These are phyloP conservation scores for Sturnira hondurensis DNA, from an alignment of 2,113 vertebrate species.

Conservation along the genomic window DNA sequence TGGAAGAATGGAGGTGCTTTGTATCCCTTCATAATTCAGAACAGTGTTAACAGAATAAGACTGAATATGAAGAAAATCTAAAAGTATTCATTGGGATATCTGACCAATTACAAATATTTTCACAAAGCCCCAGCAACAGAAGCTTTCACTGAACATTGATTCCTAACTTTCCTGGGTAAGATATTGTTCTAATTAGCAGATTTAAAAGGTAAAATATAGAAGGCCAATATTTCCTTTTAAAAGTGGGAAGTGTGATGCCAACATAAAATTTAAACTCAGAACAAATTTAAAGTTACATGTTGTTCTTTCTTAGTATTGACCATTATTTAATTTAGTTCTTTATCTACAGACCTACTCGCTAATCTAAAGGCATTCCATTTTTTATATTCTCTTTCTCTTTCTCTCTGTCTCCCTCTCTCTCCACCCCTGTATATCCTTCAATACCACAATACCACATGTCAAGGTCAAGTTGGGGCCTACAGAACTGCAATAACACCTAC, in stretches of 20 bases:
- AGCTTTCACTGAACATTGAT: not conserved
- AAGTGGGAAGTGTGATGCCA: not conserved
- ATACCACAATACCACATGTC: not conserved
- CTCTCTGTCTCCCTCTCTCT: no score
- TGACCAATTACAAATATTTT: not conserved
- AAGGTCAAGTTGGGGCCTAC: not conserved
- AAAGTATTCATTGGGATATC: not conserved
- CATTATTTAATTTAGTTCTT: not conserved
- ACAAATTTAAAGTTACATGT: not conserved
- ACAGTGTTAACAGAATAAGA: not conserved
- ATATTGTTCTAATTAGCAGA: not conserved
- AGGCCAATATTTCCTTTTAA: not conserved
- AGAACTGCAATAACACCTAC: not conserved
- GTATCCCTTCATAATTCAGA: not conserved
- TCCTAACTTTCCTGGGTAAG: not conserved
- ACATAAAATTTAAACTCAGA: not conserved
- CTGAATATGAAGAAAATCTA: not conserved
- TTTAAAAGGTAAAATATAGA: not conserved
- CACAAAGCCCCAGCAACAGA: not conserved
- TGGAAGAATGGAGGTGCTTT: not conserved
- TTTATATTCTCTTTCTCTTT: not conserved
- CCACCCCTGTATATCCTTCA: no score
- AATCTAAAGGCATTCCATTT: not conserved
- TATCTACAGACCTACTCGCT: not conserved
- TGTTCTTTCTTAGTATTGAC: not conserved